Base-by-base conservation (phyloP, 2,797 vertebrate genomes). In the Hemibagrus guttatus region DNA sequence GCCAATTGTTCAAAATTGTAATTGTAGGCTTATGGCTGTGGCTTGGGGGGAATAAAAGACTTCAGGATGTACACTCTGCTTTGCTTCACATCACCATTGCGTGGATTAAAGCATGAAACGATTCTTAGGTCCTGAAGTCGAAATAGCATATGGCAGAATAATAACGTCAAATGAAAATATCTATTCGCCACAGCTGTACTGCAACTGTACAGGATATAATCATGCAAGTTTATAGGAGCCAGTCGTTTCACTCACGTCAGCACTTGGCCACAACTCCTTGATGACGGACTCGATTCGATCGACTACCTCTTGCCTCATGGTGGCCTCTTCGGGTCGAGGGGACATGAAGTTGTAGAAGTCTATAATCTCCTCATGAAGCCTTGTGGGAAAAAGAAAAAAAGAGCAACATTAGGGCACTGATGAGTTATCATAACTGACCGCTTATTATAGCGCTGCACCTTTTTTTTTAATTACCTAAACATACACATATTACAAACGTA, bases 271-370 rank as follows among this genome's bases (percentile, higher is more conserved):
- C 66, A 98, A 97, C 91, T 98, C 97, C 93, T 98, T 99, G 91
- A 99, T 98, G 92, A 99, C 96, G 0, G 92, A 96, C 94, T 99
- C 97, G 92, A 99, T 99, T 89, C 98, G 96, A 89, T 96, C 97
- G 79, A 99, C 98, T 84, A 99, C 98, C 93, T 99, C 98, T 89
- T 97, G 97, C 91, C 98, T 97, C 98, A 99, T 99, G 72, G 97
- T 96, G 87, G 97, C 97, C 94, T 99, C 98, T 93, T 98, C 98
- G 8, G 97, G 96, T 91, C 97, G 96, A 87, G 98, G 98, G 78
- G 97, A 98, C 97, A 99, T 99, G 94, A 98, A 99, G 93, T 98
- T 97, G 94, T 99, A 99, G 93, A 99, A 99, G 91, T 99, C 98
- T 91, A 98, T 96, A 92, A 99, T 97, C 95, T 99, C 98, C 93